Percentiles rank a stretch among this genome's conserved stretches.
Evolutionary conservation across 2,888 invertebrate species (phyloP).

Genomic region (Drosophila mayaguana): DNA sequence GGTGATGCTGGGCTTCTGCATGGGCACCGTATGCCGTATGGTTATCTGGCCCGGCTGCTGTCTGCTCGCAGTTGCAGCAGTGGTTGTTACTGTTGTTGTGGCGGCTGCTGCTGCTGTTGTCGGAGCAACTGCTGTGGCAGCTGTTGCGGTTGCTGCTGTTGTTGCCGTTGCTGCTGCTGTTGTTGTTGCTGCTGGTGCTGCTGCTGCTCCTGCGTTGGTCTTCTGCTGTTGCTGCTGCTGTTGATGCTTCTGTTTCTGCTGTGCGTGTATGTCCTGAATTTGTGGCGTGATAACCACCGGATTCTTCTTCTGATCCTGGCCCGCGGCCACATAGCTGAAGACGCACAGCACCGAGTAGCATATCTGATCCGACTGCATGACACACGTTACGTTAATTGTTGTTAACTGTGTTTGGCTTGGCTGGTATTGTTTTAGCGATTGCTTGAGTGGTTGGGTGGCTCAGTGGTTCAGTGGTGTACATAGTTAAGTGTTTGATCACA

Average conservation of each 20-base stretch:
- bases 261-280: conserved; percentile 84
- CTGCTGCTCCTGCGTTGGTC: conserved; percentile 41
- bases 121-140: conserved; percentile 36
- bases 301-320: conserved; percentile 90
- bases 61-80: conserved; percentile 5
- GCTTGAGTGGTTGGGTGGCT: conserved; percentile 1
- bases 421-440: conserved; percentile 7
- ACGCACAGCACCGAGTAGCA: conserved; percentile 99
- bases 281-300: conserved; percentile 84
- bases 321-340: conserved; percentile 99
- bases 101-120: too few relatives aligned
- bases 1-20: conserved; percentile 84
- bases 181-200: background rate
- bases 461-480: background rate
- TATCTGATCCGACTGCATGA: conserved; percentile 96
- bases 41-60: conserved; percentile 61
- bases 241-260: conserved; percentile 82
- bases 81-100: conserved; percentile 37
- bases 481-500: conserved; percentile 25
- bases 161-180: conserved; percentile 22
- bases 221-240: conserved; percentile 29
- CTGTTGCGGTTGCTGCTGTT: conserved; percentile 42
- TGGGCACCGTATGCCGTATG: conserved; percentile 83
- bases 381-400: conserved; percentile 36
- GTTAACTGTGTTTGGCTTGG: conserved; percentile 26